phyloP scores from a whole-genome alignment of 2,797 vertebrate genomes.

The Cuniculus paca region DNA sequence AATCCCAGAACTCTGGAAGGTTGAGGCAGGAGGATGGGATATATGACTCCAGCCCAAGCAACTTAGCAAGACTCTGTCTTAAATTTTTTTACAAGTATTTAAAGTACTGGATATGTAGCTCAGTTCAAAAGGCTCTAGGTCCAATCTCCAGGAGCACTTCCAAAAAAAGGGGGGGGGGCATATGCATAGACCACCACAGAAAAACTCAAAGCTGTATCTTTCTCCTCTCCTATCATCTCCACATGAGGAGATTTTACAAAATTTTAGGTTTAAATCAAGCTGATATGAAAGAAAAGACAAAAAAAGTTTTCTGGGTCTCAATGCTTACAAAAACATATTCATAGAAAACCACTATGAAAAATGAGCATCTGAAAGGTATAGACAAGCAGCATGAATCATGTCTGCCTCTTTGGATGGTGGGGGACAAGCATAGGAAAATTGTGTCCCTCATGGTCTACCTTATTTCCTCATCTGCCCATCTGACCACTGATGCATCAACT shows the following conservation, averaged over 20 bases:
- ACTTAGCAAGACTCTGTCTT: neutral
- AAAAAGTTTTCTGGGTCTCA: neutral
- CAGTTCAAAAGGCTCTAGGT: neutral
- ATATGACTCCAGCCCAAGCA: neutral
- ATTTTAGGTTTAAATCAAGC: neutral
- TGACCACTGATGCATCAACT: neutral
- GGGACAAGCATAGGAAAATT: neutral
- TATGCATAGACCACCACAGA: neutral
- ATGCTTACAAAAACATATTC: neutral
- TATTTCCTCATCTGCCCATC: neutral
- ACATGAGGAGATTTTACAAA: neutral
- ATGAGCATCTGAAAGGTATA: neutral
- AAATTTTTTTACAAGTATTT: neutral
- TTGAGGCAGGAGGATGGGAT: neutral
- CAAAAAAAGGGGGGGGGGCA: neutral
- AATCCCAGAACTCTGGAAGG: neutral
- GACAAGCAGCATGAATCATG: neutral
- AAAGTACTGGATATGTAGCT: neutral
- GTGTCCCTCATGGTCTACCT: too few species aligned
- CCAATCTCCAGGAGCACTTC: neutral
- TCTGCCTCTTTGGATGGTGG: neutral
- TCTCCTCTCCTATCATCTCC: neutral
- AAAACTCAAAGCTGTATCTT: neutral
- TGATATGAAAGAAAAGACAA: neutral
- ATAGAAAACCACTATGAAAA: neutral